Evolutionary conservation across 2,888 invertebrate species (phyloP).

Genomic region (Ectropis crepuscularia): DNA sequence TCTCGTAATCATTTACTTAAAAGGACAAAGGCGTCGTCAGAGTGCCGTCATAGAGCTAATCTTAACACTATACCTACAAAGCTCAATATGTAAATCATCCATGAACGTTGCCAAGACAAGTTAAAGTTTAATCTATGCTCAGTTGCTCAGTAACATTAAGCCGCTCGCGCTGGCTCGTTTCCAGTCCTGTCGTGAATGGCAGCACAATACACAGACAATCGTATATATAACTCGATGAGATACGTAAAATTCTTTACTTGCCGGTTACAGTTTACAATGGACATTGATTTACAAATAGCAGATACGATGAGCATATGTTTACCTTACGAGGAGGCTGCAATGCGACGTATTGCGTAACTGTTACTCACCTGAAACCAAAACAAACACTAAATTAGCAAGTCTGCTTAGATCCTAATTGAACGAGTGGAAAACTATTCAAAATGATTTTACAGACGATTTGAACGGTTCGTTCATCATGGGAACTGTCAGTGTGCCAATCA

Average conservation of each 20-base stretch:
- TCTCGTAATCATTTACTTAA: neutral
- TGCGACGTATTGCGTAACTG: constrained; percentile 55
- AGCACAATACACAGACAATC: neutral
- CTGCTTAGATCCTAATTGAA: constrained; percentile 51
- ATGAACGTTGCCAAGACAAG: constrained; percentile 16
- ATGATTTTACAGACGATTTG: constrained; percentile 15
- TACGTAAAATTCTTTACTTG: constrained; percentile 6
- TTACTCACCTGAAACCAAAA: constrained; percentile 66
- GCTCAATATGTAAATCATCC: constrained; percentile 15
- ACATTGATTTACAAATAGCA: constrained; percentile 36
- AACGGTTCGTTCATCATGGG: constrained; percentile 16
- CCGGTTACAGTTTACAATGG: constrained; percentile 9
- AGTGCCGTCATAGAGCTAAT: constrained; percentile 4
- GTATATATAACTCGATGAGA: neutral
- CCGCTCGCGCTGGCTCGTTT: constrained; percentile 15
- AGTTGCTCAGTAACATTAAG: constrained; percentile 5
- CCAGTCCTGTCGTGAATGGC: constrained; percentile 5
- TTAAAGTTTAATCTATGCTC: constrained; percentile 7
- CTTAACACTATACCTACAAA: constrained; percentile 1
- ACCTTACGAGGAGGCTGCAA: constrained; percentile 44
- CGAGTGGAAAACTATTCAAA: constrained; percentile 44
- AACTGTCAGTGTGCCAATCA: constrained; percentile 24
- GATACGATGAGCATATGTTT: constrained; percentile 47
- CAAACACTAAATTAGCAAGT: constrained; percentile 54
- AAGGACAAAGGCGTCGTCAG: neutral